Base-by-base conservation (phyloP, 2,888 invertebrate genomes). In the Ichneumon xanthorius region DNA sequence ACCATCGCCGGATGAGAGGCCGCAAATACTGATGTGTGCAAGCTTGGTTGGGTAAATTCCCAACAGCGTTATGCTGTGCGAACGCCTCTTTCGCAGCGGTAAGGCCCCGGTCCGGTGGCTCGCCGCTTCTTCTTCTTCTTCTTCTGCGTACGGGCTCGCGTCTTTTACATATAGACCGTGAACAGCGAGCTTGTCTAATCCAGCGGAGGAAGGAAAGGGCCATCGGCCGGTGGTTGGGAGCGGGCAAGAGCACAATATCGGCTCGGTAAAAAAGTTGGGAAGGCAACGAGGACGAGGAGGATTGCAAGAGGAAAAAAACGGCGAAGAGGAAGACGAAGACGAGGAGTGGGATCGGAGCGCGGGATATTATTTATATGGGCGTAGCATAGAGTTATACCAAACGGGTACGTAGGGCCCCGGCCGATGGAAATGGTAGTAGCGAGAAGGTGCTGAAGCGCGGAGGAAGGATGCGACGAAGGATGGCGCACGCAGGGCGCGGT, bases 291-390 rank as follows among this genome's bases (percentile, higher is more conserved):
- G 50, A 40, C 4, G 48, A 45, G 67, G 61, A 61, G 68, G 58
- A 37, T 11, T 2, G 11, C 9, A 40, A 11, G 0, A 37, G 7
- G 2, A 40, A 6, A 4, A 33, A 40, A 19, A 37, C 37, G 4
- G 70, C 19, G 67, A 73, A n/a, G 68, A 79, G 37, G 73, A 68
- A 61, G 76, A 67, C 61, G 22, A 76, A 76, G 68, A 11, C 22
- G 26, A 76, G 75, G n/a, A n/a, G 22, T 89, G 89, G 91, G 89
- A 89, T 89, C 88, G 86, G 86, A 76, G 86, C 90, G 81, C 79
- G 85, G 88, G 82, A 89, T 92, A 92, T 93, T 92, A 92, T 92
- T 93, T 93, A 92, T 93, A 92, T 88, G 90, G 90, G 89, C 79
- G 89, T 86, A 88, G 88, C 77, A 88, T 85, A 77, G 82, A 87